phyloP scores from a whole-genome alignment of 92 coral and sea anemone species.

The Umimayanthus chanpuru region DNA sequence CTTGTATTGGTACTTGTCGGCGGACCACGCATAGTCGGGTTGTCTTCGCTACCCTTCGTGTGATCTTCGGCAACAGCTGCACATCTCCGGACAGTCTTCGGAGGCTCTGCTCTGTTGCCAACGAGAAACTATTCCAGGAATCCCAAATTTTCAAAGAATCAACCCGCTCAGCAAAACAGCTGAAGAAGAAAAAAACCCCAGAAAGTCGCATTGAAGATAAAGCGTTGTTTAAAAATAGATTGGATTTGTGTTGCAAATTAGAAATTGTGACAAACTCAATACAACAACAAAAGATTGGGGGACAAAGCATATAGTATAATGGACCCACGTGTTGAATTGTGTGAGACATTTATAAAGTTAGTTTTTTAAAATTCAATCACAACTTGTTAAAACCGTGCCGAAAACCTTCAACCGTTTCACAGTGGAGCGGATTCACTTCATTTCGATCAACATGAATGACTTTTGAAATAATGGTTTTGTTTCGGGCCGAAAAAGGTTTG shows the following conservation, averaged over 20 bases:
- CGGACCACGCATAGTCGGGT: constrained; percentile 47
- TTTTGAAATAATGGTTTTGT: no score
- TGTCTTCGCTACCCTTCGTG: constrained; percentile 33
- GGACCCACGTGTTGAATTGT: not conserved
- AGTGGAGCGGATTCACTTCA: no score
- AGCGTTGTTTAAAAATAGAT: no score
- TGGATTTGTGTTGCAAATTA: not conserved
- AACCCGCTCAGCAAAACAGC: no score
- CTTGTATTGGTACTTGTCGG: constrained; percentile 11
- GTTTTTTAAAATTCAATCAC: not conserved
- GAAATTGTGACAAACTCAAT: not conserved
- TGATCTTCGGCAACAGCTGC: constrained; percentile 44
- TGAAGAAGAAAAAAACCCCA: not conserved
- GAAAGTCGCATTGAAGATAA: not conserved
- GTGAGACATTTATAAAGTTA: not conserved
- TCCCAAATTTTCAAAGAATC: not conserved
- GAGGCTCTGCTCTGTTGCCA: not conserved
- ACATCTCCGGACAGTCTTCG: constrained; percentile 34
- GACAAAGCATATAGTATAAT: not conserved
- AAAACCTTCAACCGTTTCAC: no score
- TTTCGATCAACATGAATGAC: no score
- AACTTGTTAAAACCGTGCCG: not conserved
- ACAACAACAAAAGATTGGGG: not conserved
- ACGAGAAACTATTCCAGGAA: constrained; percentile 23
- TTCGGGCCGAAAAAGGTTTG: no score